A percentile compares a stretch with the other conserved stretches of the same genome.
These are phyloP conservation scores for Micromys minutus DNA, from an alignment of 2,113 vertebrate species.

Conservation along the genomic window DNA sequence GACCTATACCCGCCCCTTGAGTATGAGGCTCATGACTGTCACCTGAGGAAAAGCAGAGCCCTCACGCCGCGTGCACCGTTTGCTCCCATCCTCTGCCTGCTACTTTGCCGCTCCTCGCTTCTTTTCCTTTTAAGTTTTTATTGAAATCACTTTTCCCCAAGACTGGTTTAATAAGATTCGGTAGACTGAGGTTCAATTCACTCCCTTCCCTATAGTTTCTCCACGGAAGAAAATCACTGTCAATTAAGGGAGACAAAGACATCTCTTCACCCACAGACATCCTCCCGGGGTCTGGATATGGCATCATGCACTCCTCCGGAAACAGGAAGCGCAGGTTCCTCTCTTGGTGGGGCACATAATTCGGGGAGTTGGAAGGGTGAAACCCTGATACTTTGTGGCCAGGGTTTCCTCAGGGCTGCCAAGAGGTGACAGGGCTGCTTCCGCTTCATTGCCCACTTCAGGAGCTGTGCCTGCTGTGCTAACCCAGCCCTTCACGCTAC, in stretches of 20 bases:
- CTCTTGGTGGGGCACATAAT: rapidly evolving
- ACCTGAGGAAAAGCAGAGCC: neutral
- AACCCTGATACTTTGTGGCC: neutral
- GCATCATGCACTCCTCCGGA: neutral
- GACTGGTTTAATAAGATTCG: conserved; percentile 4
- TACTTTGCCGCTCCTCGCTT: neutral
- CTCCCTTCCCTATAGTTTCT: conserved; percentile 59
- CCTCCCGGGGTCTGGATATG: neutral
- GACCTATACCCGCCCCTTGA: rapidly evolving
- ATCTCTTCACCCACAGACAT: neutral
- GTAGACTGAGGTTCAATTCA: conserved; percentile 24
- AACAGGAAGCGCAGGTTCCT: neutral
- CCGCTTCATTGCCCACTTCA: rapidly evolving
- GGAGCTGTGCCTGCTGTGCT: rapidly evolving
- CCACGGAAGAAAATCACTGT: conserved; percentile 55
- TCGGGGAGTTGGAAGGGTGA: rapidly evolving
- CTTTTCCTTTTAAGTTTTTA: conserved; percentile 33
- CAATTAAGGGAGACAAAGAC: conserved; percentile 52
- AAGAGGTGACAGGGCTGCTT: rapidly evolving
- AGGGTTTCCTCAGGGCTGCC: rapidly evolving
- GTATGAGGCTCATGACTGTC: rapidly evolving
- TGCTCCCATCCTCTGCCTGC: rapidly evolving
- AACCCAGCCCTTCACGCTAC: rapidly evolving
- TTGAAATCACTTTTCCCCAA: conserved; percentile 17
- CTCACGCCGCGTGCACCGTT: rapidly evolving